Evolutionary conservation across 1,140 invertebrate genomes (phyloP).

Genomic region (Drosophila simulans): DNA sequence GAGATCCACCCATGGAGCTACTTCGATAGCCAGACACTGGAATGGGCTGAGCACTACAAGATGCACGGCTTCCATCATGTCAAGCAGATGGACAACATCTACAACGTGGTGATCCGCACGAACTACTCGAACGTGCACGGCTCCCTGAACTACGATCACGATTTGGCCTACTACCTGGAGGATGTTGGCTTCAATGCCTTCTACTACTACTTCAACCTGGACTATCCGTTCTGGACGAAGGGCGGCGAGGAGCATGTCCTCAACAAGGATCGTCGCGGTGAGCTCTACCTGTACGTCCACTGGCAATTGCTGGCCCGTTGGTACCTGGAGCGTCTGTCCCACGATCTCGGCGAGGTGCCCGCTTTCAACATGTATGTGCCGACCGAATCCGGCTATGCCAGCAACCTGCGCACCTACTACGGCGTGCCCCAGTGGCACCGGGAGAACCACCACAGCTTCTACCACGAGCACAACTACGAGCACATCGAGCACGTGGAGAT

Average conservation of each 20-base stretch:
- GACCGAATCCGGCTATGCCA: constrained; percentile 86
- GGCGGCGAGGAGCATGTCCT: constrained; percentile 84
- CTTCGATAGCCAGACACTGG: constrained; percentile 86
- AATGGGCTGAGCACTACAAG: constrained; percentile 86
- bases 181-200: constrained; percentile 89
- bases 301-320: constrained; percentile 88
- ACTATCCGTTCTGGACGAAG: constrained; percentile 86
- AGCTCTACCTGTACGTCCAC: constrained; percentile 87
- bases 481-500: constrained; percentile 83
- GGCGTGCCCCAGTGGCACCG: constrained; percentile 88
- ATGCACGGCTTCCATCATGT: constrained; percentile 86
- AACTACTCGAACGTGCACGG: constrained; percentile 87
- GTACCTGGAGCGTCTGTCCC: constrained; percentile 88
- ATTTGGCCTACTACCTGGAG: constrained; percentile 88
- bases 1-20: constrained; percentile 88
- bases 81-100: constrained; percentile 84
- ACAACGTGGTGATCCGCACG: constrained; percentile 85
- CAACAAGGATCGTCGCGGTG: constrained; percentile 86
- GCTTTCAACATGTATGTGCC: constrained; percentile 86
- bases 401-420: constrained; percentile 87
- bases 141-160: constrained; percentile 85
- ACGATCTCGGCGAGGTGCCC: constrained; percentile 87
- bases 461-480: constrained; percentile 85
- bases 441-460: constrained; percentile 86
- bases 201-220: constrained; percentile 86